Evolutionary conservation across 2,113 vertebrate species (phyloP), one percentile per base, ranked within the genome.

Genomic region (Xenus cinereus): DNA sequence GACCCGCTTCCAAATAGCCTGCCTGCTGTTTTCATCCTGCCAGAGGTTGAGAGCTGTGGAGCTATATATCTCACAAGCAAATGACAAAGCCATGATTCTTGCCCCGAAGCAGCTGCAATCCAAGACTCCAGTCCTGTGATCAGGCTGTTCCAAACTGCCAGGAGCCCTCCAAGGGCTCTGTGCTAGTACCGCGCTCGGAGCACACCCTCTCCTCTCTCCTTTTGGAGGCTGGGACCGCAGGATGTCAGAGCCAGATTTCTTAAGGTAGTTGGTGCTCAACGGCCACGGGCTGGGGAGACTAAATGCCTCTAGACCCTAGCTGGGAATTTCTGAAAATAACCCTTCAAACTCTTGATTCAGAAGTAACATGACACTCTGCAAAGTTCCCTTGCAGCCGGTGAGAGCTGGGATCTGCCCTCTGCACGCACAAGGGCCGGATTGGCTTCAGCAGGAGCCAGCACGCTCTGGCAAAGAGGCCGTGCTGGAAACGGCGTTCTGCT

Each of bases 161-260:
- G 0, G 1, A 75, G 77, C 78, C 48, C 27, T 72, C n/a, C 20
- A 7, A 69, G 73, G 43, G 67, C 48, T 76, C 71, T 13, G 62
- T 0, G 4, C 74, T 45, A 2, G 24, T 1, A 1, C 72, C 63
- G 78, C 17, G 0, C 66, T 35, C 0, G 0, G 10, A 62, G 51
- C 10, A 23, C 48, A 4, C 37, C 0, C 74, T 51, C 51, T 20
- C 9, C 0, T 6, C n/a, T n/a, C n/a, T n/a, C n/a, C n/a, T n/a
- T 35, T 17, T 24, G 6, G 45, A 45, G 63, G 2, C 72, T 4
- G 30, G 43, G 12, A 9, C 57, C 0, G 1, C 57, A 7, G 53
- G 66, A 22, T 4, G 10, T 8, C 22, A 46, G 35, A 64, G 64
- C 18, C 56, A 8, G 37, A 1, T 69, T 75, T 32, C 93, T 56